phyloP scores from a whole-genome alignment of 2,797 vertebrate genomes.

The Austrolebias charrua region DNA sequence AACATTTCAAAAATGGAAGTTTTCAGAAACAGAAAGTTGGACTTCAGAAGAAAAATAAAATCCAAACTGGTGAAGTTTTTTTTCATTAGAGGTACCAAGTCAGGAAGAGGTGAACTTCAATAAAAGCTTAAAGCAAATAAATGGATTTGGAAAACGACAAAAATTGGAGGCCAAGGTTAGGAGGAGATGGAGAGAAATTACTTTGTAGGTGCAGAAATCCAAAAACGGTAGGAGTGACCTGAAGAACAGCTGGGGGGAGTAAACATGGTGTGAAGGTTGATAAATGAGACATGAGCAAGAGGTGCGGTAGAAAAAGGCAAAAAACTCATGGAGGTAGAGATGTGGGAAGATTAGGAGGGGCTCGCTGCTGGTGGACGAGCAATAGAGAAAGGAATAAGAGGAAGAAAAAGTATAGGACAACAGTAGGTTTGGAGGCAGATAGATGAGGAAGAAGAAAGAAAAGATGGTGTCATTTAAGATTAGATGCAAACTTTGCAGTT shows the following conservation, averaged over 20 bases:
- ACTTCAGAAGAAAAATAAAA: constrained; percentile 5
- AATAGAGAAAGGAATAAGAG: constrained; percentile 9
- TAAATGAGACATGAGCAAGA: constrained; percentile 9
- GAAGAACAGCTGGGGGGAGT: constrained; percentile 45
- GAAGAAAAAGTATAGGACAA: constrained; percentile 45
- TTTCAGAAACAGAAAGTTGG: constrained; percentile 2
- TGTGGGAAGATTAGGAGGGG: background rate
- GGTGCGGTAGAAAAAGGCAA: constrained; percentile 4
- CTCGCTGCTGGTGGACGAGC: constrained; percentile 7
- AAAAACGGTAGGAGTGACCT: constrained; percentile 49
- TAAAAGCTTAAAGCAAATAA: constrained; percentile 38
- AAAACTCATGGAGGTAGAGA: background rate
- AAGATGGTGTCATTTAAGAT: too few species aligned
- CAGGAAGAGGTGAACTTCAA: constrained; percentile 16
- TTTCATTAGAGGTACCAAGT: constrained; percentile 1
- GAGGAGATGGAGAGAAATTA: constrained; percentile 67
- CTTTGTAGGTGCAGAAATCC: constrained; percentile 48
- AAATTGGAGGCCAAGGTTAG: constrained; percentile 43
- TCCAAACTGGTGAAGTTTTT: constrained; percentile 11
- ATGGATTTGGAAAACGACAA: constrained; percentile 34
- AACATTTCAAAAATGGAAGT: constrained; percentile 1
- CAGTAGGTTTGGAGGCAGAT: background rate
- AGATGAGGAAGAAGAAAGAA: background rate
- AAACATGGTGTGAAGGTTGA: constrained; percentile 27
- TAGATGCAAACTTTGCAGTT: too few species aligned